phyloP scores from a whole-genome alignment of 2,113 vertebrate genomes.

The Dicentrarchus labrax region DNA sequence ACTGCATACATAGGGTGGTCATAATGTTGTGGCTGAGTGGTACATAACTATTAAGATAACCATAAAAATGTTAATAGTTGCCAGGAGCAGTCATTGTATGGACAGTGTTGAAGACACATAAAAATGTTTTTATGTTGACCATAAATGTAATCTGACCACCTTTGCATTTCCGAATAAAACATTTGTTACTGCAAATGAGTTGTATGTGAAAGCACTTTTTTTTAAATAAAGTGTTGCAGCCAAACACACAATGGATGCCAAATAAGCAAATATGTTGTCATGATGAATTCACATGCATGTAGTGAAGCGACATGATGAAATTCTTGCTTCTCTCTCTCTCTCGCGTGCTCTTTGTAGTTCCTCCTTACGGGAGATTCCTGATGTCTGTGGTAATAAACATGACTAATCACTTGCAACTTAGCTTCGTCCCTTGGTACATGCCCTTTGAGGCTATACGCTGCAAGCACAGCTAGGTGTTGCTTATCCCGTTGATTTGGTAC shows the following conservation, averaged over 20 bases:
- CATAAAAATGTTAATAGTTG: too few relatives aligned
- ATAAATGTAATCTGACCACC: not conserved
- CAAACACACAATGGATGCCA: constrained; percentile 7
- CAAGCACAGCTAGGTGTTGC: constrained; percentile 86
- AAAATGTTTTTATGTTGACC: too few relatives aligned
- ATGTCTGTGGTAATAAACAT: constrained; percentile 92
- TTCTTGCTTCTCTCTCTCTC: constrained; percentile 70
- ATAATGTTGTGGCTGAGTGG: too few relatives aligned
- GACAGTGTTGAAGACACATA: too few relatives aligned
- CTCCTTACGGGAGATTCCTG: constrained; percentile 85
- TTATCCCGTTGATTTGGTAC: constrained; percentile 89
- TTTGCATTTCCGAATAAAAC: not conserved
- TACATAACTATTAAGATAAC: too few relatives aligned
- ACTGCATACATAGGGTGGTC: too few relatives aligned
- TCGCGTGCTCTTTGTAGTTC: constrained; percentile 74
- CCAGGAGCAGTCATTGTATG: too few relatives aligned
- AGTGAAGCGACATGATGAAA: constrained; percentile 85
- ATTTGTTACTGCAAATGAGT: not conserved
- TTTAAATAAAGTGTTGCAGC: not conserved
- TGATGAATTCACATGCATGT: constrained; percentile 65
- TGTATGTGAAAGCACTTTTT: not conserved
- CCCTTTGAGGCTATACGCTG: constrained; percentile 87
- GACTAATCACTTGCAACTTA: constrained; percentile 91
- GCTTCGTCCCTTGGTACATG: constrained; percentile 89
- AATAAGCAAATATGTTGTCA: constrained; percentile 37